Evolutionary conservation across 2,888 invertebrate genomes (phyloP).

Genomic region (Drosophila yooni): DNA sequence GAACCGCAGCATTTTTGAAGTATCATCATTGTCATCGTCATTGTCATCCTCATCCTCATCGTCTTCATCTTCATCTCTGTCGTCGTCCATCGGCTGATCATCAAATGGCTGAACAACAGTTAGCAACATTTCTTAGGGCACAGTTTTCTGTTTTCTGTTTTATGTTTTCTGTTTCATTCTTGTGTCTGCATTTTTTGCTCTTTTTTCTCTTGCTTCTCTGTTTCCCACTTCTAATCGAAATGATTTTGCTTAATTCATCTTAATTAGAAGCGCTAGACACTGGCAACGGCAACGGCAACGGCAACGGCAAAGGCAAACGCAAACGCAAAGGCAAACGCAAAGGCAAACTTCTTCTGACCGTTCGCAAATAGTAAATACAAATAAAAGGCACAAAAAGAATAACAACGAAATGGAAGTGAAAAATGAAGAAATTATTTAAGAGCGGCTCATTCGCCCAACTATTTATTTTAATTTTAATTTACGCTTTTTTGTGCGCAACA

Average conservation of each 20-base stretch:
- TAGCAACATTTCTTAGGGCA: slow-evolving; percentile 43
- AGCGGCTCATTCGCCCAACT: slow-evolving; percentile 46
- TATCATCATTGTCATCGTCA: slow-evolving; percentile 35
- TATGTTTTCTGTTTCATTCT: background rate
- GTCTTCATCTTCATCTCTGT: slow-evolving; percentile 7
- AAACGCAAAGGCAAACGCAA: slow-evolving; percentile 12
- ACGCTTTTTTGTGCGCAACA: slow-evolving; percentile 44
- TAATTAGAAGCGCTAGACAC: slow-evolving; percentile 76
- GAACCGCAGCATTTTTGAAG: slow-evolving; percentile 35
- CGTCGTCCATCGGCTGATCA: slow-evolving; percentile 68
- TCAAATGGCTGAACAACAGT: slow-evolving; percentile 72
- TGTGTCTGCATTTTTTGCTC: background rate
- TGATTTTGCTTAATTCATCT: slow-evolving; percentile 81
- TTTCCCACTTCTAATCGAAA: slow-evolving; percentile 72
- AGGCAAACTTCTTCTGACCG: slow-evolving; percentile 68
- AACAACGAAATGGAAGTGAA: background rate
- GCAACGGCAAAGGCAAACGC: slow-evolving; percentile 13
- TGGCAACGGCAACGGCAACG: slow-evolving; percentile 10
- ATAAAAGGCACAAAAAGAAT: slow-evolving; percentile 17
- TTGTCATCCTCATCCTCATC: slow-evolving; percentile 1
- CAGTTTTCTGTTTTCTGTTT: background rate
- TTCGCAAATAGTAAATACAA: slow-evolving; percentile 40
- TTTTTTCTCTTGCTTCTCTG: slow-evolving; percentile 3
- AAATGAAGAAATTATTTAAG: slow-evolving; percentile 40
- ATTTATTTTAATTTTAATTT: slow-evolving; percentile 64